Percentiles rank a stretch among this genome's conserved stretches.
Conservation (phyloP, 2,797 vertebrate genomes). For the Gadopsis bispinosus region DNA sequence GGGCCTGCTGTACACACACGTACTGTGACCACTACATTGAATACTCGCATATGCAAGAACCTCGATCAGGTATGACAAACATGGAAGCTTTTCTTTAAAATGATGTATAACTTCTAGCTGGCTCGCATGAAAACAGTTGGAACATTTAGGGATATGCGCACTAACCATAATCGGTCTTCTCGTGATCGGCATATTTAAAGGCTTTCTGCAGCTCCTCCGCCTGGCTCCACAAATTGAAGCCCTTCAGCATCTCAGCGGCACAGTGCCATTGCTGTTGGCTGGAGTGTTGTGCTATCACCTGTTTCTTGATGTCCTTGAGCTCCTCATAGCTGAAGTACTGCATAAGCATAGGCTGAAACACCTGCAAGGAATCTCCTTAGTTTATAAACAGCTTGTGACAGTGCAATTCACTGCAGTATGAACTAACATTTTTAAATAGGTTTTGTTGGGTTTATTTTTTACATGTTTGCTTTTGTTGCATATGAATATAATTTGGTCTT, state of each 20-base stretch:
- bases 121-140: not conserved
- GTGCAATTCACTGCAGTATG: not conserved
- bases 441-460: not conserved
- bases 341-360: constrained; percentile 99
- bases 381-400: constrained; percentile 38
- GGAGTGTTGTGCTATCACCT: constrained; percentile 96
- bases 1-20: not conserved
- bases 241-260: constrained; percentile 89
- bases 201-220: constrained; percentile 94
- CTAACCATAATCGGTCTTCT: constrained; percentile 93
- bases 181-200: constrained; percentile 95
- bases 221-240: constrained; percentile 92
- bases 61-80: not conserved
- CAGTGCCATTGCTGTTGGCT: constrained; percentile 87
- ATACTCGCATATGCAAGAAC: too few relatives aligned
- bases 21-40: not conserved
- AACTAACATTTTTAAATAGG: not conserved
- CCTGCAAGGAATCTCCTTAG: constrained; percentile 81
- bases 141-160: not conserved
- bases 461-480: not conserved
- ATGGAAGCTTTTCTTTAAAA: not conserved
- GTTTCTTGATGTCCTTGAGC: constrained; percentile 98
- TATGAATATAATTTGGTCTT: constrained; percentile 15
- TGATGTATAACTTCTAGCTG: not conserved
- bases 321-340: constrained; percentile 99